Evolutionary conservation across 2,797 vertebrate genomes (phyloP).

Genomic region (Jordanella pulchra): DNA sequence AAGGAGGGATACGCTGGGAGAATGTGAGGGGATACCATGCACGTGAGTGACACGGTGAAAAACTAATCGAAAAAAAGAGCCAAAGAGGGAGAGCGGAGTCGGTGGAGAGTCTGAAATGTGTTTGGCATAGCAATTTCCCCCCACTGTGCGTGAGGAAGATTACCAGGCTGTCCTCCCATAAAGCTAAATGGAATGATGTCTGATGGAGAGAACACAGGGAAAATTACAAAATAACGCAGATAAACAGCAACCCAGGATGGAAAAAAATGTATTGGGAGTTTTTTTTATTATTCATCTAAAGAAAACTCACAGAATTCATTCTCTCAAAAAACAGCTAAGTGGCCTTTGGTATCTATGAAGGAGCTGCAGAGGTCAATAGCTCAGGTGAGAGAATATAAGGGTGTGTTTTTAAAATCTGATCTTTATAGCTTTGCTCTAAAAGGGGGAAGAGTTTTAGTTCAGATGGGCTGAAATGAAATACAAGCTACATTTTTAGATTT

Average conservation of each 20-base stretch:
- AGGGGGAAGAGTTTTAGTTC: not conserved
- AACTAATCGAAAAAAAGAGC: constrained; percentile 67
- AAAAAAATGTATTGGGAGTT: constrained; percentile 39
- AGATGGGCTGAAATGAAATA: not conserved
- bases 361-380: not conserved
- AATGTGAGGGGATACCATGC: constrained; percentile 37
- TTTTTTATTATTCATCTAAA: constrained; percentile 10
- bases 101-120: constrained; percentile 63
- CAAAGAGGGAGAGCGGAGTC: constrained; percentile 57
- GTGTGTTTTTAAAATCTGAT: not conserved
- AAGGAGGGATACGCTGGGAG: constrained; percentile 34
- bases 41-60: constrained; percentile 61
- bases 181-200: constrained; percentile 70
- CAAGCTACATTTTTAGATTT: not conserved
- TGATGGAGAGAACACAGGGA: constrained; percentile 64
- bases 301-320: constrained; percentile 11
- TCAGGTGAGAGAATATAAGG: not conserved
- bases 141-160: constrained; percentile 60
- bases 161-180: constrained; percentile 65
- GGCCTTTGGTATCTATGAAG: not conserved
- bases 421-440: not conserved
- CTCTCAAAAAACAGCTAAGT: not conserved
- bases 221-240: constrained; percentile 66
- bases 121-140: constrained; percentile 69
- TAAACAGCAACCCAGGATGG: constrained; percentile 51